These are phyloP conservation scores for Elachura formosa DNA, from an alignment of 2,113 vertebrate species.

Conservation along the genomic window DNA sequence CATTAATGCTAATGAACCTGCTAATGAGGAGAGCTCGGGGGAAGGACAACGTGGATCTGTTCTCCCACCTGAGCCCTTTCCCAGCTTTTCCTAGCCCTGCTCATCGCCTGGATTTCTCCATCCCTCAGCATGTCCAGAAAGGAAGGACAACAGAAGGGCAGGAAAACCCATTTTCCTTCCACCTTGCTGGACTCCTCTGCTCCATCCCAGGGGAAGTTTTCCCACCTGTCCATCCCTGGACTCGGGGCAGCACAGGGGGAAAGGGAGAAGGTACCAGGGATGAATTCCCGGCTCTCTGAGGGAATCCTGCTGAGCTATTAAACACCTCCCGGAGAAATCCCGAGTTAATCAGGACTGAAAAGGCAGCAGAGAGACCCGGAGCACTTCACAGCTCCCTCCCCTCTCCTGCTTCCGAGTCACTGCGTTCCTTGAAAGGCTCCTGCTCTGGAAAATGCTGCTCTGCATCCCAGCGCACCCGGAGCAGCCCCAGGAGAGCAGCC, in stretches of 20 bases:
- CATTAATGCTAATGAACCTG: neutral
- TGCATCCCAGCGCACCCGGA: neutral
- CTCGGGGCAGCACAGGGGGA: neutral
- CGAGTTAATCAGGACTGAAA: neutral
- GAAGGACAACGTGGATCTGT: neutral
- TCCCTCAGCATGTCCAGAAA: rapidly evolving
- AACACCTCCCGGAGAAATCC: neutral
- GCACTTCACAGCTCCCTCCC: neutral
- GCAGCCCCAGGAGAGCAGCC: neutral
- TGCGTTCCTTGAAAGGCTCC: neutral
- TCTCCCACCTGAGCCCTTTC: neutral
- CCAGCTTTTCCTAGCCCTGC: neutral
- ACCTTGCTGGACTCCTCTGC: neutral
- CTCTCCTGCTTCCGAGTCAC: neutral
- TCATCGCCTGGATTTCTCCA: neutral
- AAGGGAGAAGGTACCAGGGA: neutral
- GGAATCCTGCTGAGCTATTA: neutral
- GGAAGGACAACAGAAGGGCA: neutral
- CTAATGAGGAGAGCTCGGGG: neutral
- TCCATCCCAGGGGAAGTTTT: neutral
- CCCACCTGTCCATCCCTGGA: neutral
- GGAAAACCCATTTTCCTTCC: neutral
- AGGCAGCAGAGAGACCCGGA: neutral
- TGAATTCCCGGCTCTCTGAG: neutral
- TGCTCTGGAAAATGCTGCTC: neutral